Conservation (phyloP, 2,888 invertebrate genomes). For the Meta bourneti region DNA sequence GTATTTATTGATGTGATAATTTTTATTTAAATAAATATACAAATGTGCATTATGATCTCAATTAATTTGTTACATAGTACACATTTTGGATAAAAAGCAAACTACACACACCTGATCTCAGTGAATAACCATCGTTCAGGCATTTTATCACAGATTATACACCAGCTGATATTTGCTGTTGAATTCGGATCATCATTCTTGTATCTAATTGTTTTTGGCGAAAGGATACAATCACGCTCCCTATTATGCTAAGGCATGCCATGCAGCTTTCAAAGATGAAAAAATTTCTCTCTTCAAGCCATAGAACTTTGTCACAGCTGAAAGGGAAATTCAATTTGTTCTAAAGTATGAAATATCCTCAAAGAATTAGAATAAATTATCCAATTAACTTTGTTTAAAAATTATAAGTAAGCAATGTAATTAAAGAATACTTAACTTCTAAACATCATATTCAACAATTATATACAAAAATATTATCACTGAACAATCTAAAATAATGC, state of each 20-base stretch:
- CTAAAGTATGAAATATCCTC: neutral
- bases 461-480: too few species aligned
- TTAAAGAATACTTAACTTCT: too few species aligned
- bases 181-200: slow-evolving; percentile 86
- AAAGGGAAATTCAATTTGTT: neutral
- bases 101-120: too few species aligned
- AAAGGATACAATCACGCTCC: slow-evolving; percentile 85
- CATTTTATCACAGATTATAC: slow-evolving; percentile 77
- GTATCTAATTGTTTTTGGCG: slow-evolving; percentile 86
- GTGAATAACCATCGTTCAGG: neutral
- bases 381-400: neutral
- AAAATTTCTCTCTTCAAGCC: slow-evolving; percentile 90
- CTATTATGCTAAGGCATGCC: slow-evolving; percentile 85
- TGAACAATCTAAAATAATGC: too few species aligned
- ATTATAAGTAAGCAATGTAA: neutral
- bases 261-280: slow-evolving; percentile 90
- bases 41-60: neutral
- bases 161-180: slow-evolving; percentile 87
- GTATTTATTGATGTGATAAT: slow-evolving; percentile 23
- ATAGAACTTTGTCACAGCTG: slow-evolving; percentile 89
- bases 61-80: slow-evolving; percentile 9
- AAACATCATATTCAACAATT: too few species aligned
- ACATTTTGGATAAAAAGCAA: slow-evolving; percentile 6
- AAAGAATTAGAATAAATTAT: neutral
- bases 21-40: slow-evolving; percentile 40